Evolutionary conservation across 2,797 vertebrate species (phyloP), one percentile per base, ranked within the genome.

Genomic region (Malacoraja senta): DNA sequence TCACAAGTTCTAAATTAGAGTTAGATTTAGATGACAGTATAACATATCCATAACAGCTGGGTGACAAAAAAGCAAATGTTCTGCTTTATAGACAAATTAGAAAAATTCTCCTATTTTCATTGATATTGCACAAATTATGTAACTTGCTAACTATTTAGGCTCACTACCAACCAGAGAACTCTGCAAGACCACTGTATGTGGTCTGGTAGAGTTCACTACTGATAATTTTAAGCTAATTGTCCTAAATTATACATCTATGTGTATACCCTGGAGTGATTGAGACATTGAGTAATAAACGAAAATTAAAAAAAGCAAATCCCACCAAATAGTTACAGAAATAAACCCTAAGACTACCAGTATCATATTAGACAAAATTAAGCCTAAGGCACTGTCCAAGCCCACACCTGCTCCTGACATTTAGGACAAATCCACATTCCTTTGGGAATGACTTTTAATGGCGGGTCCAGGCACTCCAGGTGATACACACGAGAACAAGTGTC

Each of bases 401-500:
- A 26, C 98, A 99, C 99, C 99, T 99, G 98, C 97, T 99, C 98
- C 98, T 99, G 99, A 97, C 99, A 99, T 97, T 99, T 98, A 96
- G 99, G 99, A 97, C 99, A 99, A 97, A 99, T 99, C 99, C 99
- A 99, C 99, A 99, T 99, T 98, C 99, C 99, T 98, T 99, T 99
- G 95, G 99, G 99, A 97, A 99, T 99, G 95, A 98, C 98, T 98
- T 99, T 99, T 97, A 99, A 98, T 96, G 99, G 98, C 0, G 99
- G 99, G 94, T 99, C 99, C 97, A 99, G 97, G 97, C 99, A 99
- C 97, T 99, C 98, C 97, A 99, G 97, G 95, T 99, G 99, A 97
- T 98, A 99, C 94, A 99, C 99, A 96, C 98, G 98, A 96, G 99
- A 99, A 96, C 99, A 99, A 2, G 99, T 99, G 97, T 99, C 99